Percentiles rank a stretch among this genome's conserved stretches.
Evolutionary conservation across 2,113 vertebrate species (phyloP).

Genomic region (Gulo gulo): DNA sequence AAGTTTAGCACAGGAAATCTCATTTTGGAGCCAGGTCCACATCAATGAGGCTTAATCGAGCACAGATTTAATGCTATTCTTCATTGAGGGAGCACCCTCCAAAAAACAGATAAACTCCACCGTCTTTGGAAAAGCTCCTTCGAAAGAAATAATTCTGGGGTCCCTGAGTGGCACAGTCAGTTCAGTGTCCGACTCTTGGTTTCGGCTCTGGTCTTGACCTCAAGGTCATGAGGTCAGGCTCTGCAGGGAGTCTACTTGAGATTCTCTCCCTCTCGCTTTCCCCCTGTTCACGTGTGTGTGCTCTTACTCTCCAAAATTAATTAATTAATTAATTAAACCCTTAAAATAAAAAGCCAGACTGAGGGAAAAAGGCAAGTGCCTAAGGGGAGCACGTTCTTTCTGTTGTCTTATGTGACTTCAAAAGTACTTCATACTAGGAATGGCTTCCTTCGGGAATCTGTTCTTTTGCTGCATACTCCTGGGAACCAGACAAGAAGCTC

Average conservation of each 20-base stretch:
- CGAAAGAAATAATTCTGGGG: background rate
- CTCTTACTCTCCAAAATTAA: background rate
- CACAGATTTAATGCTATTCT: conserved; percentile 21
- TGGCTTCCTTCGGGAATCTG: conserved; percentile 9
- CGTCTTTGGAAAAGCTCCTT: conserved; percentile 1
- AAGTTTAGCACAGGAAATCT: background rate
- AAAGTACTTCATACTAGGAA: conserved; percentile 20
- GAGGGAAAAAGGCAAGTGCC: background rate
- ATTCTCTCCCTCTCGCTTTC: background rate
- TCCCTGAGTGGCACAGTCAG: background rate
- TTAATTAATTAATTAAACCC: no score
- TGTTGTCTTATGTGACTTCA: conserved; percentile 28
- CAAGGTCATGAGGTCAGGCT: background rate
- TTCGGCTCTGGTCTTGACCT: background rate
- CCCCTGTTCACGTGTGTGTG: background rate
- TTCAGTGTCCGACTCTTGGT: background rate
- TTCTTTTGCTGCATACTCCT: background rate
- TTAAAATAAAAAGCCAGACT: background rate
- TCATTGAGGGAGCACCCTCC: background rate
- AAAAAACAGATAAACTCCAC: background rate
- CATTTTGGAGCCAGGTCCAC: background rate
- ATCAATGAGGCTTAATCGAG: background rate
- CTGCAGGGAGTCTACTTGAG: background rate
- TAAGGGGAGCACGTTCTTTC: background rate
- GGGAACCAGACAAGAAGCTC: background rate